phyloP scores from a whole-genome alignment of 2,113 vertebrate genomes.

The Mormyrus iriodes region DNA sequence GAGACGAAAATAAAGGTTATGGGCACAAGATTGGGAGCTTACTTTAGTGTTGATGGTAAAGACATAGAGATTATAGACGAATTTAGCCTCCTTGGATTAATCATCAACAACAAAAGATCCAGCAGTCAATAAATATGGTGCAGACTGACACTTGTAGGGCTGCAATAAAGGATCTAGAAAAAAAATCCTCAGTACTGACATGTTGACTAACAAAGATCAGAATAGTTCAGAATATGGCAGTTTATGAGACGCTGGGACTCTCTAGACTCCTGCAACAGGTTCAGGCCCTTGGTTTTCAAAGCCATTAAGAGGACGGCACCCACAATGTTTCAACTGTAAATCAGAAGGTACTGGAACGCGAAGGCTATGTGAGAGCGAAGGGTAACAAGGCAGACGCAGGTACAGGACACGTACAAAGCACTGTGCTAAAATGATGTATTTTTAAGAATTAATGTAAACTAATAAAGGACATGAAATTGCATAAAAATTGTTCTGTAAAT shows the following conservation, averaged over 20 bases:
- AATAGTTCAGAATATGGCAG: not conserved
- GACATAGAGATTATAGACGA: not conserved
- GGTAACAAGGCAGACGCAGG: not conserved
- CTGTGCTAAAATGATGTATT: not conserved
- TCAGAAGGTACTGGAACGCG: not conserved
- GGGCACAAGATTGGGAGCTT: not conserved
- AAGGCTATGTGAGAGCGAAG: not conserved
- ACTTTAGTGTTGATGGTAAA: not conserved
- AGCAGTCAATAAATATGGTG: not conserved
- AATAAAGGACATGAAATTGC: not conserved
- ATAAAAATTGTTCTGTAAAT: not conserved
- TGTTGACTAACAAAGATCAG: not conserved
- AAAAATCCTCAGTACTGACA: not conserved
- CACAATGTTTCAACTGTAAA: not conserved
- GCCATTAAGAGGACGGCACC: not conserved
- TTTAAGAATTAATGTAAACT: not conserved
- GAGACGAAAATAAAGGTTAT: not conserved
- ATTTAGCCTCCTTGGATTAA: not conserved
- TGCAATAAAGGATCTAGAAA: not conserved
- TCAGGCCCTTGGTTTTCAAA: not conserved
- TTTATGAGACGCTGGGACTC: not conserved
- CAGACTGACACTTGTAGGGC: not conserved
- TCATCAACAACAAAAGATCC: not conserved
- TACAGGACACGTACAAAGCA: not conserved
- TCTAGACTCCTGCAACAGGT: not conserved